phyloP scores from a whole-genome alignment of 2,797 vertebrate genomes.

The Telmatherina bonti region DNA sequence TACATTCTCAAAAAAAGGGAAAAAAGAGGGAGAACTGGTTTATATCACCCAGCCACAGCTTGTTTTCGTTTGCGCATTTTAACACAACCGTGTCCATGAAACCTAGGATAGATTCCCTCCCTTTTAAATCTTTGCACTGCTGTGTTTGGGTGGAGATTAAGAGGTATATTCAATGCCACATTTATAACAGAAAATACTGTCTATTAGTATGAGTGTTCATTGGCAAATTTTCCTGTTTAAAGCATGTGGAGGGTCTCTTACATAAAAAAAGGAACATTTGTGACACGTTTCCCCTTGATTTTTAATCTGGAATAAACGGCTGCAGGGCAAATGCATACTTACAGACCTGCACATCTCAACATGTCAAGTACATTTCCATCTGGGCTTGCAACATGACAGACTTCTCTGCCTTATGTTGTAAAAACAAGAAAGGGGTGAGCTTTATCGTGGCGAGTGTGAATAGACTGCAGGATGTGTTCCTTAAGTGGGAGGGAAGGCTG shows the following conservation, averaged over 20 bases:
- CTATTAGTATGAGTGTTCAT: background rate
- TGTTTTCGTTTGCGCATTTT: conserved; percentile 40
- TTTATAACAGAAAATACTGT: conserved; percentile 19
- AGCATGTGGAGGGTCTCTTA: background rate
- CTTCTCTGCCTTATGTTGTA: conserved; percentile 2
- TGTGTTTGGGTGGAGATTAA: conserved; percentile 31
- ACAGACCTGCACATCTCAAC: conserved; percentile 16
- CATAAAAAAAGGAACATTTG: conserved; percentile 25
- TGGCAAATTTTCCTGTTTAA: background rate
- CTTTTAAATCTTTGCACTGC: conserved; percentile 37
- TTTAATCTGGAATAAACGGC: conserved; percentile 40
- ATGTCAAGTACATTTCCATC: conserved; percentile 13
- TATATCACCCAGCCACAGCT: conserved; percentile 36
- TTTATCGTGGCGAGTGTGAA: conserved; percentile 18
- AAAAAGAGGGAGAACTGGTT: conserved; percentile 23
- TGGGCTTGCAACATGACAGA: conserved; percentile 1
- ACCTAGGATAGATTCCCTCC: conserved; percentile 19
- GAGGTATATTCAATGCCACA: conserved; percentile 14
- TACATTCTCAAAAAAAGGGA: conserved; percentile 8
- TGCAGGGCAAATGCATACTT: conserved; percentile 18
- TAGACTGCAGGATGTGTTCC: conserved; percentile 17
- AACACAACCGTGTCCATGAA: conserved; percentile 25
- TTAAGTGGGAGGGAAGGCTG: conserved; percentile 29
- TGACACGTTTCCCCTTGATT: conserved; percentile 23
- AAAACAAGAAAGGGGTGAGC: conserved; percentile 7